Evolutionary conservation across 2,888 invertebrate genomes (phyloP), one percentile per base, ranked within the genome.

Genomic region (Coelinius sp.): DNA sequence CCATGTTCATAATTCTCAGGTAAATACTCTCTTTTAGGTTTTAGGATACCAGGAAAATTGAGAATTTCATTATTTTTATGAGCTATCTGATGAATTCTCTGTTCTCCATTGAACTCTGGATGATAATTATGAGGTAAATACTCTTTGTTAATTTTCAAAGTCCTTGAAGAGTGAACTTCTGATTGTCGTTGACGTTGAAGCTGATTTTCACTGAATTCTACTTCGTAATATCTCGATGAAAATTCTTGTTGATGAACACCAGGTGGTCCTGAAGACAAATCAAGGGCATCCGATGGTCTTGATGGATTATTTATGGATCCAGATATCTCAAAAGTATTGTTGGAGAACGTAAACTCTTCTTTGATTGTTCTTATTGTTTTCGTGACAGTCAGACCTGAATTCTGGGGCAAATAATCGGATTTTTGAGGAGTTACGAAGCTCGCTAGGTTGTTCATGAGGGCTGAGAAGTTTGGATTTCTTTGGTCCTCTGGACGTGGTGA

Each of bases 391-490:
- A 81, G 80, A 66, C 78, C 81, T 8, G 25, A 56, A n/a, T 75
- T 74, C 8, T 81, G 80, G 10, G 79, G 79, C 49, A 81, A 82
- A 24, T 63, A 74, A 5, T 52, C 10, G 0, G 69, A 22, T 44
- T 73, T 27, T 1, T 41, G 35, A 0, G 82, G 78, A 22, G 82
- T 79, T 49, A 59, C 27, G 14, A 83, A 78, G 69, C 80, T 83
- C 1, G 24, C 63, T n/a, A 84, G 76, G 62, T 84, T 77, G 66
- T 84, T 78, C 6, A 85, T 76, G 6, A 85, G 20, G 27, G 79
- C 69, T 2, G 85, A 86, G 67, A 85, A 83, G 10, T 85, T 78
- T 1, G 38, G 14, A 2, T 35, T 27, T 17, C n/a, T 12, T 10
- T 24, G 12, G 17, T 75, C 41, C 24, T 49, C 67, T 7, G 73